phyloP scores from a whole-genome alignment of 2,113 vertebrate genomes.

The Callospermophilus lateralis region DNA sequence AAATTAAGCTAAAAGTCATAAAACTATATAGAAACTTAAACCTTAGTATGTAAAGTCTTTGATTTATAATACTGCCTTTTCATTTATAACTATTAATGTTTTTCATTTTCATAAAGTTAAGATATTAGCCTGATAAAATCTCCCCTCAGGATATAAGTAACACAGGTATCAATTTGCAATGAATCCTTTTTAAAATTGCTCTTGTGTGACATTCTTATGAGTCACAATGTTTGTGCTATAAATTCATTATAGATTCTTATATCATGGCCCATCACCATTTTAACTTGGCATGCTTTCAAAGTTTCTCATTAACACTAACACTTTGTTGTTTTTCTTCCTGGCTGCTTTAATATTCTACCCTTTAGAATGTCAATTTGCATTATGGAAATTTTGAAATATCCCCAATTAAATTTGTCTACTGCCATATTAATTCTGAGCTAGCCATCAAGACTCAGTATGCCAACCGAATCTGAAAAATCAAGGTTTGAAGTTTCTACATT shows the following conservation, averaged over 20 bases:
- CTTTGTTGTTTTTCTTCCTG: constrained; percentile 60
- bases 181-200: constrained; percentile 61
- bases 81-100: not conserved
- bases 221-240: constrained; percentile 58
- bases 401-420: constrained; percentile 50
- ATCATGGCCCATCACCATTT: constrained; percentile 59
- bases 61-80: constrained; percentile 3
- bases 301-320: constrained; percentile 55
- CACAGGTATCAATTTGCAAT: constrained; percentile 26
- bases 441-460: not conserved
- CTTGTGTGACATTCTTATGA: constrained; percentile 60
- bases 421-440: constrained; percentile 44
- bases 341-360: constrained; percentile 47
- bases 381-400: constrained; percentile 49
- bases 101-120: constrained; percentile 24
- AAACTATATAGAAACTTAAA: not conserved
- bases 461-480: constrained; percentile 38
- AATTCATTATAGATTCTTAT: constrained; percentile 73
- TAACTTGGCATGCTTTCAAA: constrained; percentile 65
- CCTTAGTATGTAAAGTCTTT: constrained; percentile 8
- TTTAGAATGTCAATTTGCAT: constrained; percentile 56
- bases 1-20: not conserved
- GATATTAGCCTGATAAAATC: constrained; percentile 23
- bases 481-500: constrained; percentile 51
- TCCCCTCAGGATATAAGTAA: not conserved